Base-by-base conservation (phyloP, 2,888 invertebrate species). In the Acrobeloides nanus region DNA sequence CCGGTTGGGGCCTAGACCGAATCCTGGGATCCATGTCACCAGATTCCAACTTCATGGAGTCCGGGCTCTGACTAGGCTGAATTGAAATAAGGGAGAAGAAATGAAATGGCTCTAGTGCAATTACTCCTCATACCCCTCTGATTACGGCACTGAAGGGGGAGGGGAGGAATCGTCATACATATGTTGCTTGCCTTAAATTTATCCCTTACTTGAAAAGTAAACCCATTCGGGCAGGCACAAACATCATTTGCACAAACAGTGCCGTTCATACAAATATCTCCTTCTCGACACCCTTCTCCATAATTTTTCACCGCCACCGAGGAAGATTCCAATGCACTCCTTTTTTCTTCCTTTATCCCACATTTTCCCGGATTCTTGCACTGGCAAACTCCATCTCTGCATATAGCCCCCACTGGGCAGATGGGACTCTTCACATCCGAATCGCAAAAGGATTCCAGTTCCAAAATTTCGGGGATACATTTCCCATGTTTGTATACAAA, bases 271-370 rank as follows among this genome's bases (percentile, higher is more conserved):
- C 70, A 70, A 25, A 61, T 51, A 38, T 70, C 64, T 25, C 64
- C 68, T 38, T 57, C 53, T 35, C 55, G 53, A 43, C 70, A 70
- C 15, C 59, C 54, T 26, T 70, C 68, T 20, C 66, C 68, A 12
- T 32, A 24, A 33, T 20, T 43, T 39, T 27, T 46, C 26, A 17
- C 33, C 37, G 6, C 46, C 42, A 46, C 59, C 57, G 10, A 18
- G 18, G 46, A 29, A 21, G 38, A 17, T 15, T n/a, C n/a, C n/a
- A 17, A 21, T 7, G 21, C 45, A 20, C 2, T 35, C 23, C 24
- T 17, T 46, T 3, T 42, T 29, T 17, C 10, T 3, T 34, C 37
- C 10, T 46, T 26, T 10, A 24, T 34, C 2, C 44, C 34, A 43
- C 60, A 57, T 1, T 24, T 35, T 8, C 51, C 49, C 15, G 53